Conservation (phyloP, 2,797 vertebrate species). For the Scolopax rusticola region DNA sequence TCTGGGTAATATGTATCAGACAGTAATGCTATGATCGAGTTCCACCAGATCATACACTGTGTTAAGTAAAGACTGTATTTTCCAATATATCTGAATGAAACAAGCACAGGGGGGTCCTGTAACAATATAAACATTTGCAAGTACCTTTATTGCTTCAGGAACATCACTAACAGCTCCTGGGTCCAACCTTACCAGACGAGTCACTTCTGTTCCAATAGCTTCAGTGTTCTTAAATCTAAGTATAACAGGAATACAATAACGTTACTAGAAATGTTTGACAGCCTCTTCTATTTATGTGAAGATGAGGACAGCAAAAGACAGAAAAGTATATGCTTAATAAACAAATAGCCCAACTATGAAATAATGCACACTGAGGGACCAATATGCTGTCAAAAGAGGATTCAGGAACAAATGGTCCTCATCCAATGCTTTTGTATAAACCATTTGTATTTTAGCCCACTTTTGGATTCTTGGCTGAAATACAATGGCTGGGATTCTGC, state of each 20-base stretch:
- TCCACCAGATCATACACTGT: background rate
- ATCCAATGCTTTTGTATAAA: constrained; percentile 2
- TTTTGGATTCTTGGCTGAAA: constrained; percentile 33
- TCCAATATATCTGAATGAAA: background rate
- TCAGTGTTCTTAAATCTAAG: constrained; percentile 97
- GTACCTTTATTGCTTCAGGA: constrained; percentile 94
- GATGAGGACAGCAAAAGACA: background rate
- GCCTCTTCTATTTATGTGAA: background rate
- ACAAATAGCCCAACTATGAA: background rate
- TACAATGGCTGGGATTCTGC: background rate
- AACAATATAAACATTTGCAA: background rate
- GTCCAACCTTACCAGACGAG: constrained; percentile 93
- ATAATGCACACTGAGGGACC: background rate
- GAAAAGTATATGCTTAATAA: background rate
- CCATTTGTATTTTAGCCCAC: background rate
- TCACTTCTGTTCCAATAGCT: constrained; percentile 94
- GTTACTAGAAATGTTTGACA: background rate
- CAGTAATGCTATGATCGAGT: background rate
- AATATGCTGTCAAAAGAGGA: background rate
- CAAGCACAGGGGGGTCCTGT: background rate
- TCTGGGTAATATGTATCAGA: background rate
- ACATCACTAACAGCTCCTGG: constrained; percentile 93
- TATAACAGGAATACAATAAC: background rate
- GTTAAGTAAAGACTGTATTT: background rate
- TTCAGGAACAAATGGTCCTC: background rate